Base-by-base conservation (phyloP, 1,140 invertebrate genomes). In the Tetramorium simillimum region DNA sequence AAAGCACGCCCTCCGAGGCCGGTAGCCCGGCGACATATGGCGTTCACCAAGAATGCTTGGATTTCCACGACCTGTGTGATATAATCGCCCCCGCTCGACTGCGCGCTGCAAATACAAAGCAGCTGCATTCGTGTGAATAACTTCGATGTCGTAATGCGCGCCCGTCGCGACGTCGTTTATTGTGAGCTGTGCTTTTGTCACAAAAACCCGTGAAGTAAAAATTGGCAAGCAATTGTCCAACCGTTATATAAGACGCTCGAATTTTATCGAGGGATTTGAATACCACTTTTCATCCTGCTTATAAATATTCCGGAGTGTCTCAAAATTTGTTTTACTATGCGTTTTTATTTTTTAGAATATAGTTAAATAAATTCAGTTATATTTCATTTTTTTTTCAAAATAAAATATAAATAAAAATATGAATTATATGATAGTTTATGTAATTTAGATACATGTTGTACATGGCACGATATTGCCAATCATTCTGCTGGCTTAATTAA, bases 71-170 rank as follows among this genome's bases (percentile, higher is more conserved):
- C 37, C 72, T 65, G 82, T 65, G 82, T 81, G 87, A 88, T 86
- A 90, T 84, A 90, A 86, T 90, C 89, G 87, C 37, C 24, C 63
- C 69, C 58, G 60, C 78, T 81, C 75, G 82, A 46, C 65, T 70
- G 43, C 89, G 62, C 43, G 62, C 73, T 87, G 75, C 90, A 90
- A 91, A 90, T 91, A 91, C 90, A 91, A 91, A 90, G 90, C 90
- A 91, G 87, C 67, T 86, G 87, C 89, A 69, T 91, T 90, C 78
- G 62, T 89, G 77, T 78, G 86, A 49, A 86, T 73, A 90, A 91
- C 49, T 91, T 90, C 67, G 67, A 75, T 28, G n/a, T 63, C 62
- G 56, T 69, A 51, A 60, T 69, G 58, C 73, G 28, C 72, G 46
- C 16, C 14, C 56, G 40, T 33, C 21, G 28, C 46, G 46, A 75